Evolutionary conservation across 2,113 vertebrate species (phyloP).

Genomic region (Megaptera novaeangliae): DNA sequence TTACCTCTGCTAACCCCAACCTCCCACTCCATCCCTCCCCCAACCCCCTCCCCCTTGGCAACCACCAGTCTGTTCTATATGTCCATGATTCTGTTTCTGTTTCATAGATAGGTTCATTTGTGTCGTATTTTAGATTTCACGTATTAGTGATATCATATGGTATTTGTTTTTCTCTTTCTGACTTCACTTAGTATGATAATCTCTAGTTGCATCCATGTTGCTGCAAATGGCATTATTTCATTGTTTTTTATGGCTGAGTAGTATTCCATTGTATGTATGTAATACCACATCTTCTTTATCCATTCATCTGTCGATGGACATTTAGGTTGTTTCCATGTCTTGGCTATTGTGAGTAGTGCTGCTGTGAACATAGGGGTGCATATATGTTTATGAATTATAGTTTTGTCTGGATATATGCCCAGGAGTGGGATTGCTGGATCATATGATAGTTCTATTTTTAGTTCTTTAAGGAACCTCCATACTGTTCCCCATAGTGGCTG

Average conservation of each 20-base stretch:
- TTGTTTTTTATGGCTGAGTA: background rate
- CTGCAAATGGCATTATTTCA: background rate
- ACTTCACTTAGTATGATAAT: background rate
- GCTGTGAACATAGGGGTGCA: background rate
- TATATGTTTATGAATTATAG: background rate
- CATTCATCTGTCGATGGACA: background rate
- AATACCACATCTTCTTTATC: background rate
- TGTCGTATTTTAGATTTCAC: background rate
- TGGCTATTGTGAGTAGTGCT: background rate
- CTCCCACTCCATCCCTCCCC: fast-evolving
- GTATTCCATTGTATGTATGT: background rate
- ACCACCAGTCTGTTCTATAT: background rate
- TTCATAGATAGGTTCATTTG: background rate
- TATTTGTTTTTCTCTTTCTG: background rate
- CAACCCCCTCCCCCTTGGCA: background rate
- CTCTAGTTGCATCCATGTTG: background rate
- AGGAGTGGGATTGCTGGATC: background rate
- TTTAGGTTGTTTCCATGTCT: background rate
- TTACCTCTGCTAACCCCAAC: background rate
- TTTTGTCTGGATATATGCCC: background rate
- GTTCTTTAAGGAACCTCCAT: background rate
- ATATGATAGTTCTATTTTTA: background rate
- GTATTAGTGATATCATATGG: background rate
- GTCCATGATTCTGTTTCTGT: background rate
- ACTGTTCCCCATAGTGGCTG: background rate